Conservation (phyloP, 2,888 invertebrate species). For the Parochlus steinenii region DNA sequence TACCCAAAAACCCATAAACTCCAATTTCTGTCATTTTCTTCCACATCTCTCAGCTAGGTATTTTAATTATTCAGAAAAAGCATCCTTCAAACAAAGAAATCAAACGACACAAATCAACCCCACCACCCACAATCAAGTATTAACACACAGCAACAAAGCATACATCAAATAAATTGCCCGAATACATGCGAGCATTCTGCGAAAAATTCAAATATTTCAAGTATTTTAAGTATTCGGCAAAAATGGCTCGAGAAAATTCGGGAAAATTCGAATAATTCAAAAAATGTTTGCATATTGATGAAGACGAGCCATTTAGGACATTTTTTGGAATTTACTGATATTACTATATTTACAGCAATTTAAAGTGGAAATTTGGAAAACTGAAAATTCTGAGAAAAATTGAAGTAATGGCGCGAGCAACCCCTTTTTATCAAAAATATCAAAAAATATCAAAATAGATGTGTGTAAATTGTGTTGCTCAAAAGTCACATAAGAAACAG, state of each 20-base stretch:
- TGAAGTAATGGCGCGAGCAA: conserved; percentile 1
- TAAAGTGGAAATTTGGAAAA: not conserved
- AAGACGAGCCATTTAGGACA: too few species aligned
- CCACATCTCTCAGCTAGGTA: not conserved
- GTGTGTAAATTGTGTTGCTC: not conserved
- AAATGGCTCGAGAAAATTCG: too few species aligned
- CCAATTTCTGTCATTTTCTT: conserved; percentile 1
- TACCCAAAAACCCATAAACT: not conserved
- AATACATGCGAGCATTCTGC: too few species aligned
- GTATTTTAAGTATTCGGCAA: not conserved
- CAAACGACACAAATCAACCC: conserved; percentile 11
- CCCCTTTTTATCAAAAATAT: not conserved
- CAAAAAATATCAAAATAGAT: not conserved
- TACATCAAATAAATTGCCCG: conserved; percentile 1
- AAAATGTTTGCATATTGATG: conserved; percentile 10
- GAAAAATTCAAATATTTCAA: not conserved
- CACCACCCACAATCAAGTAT: not conserved
- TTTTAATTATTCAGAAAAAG: conserved; percentile 11
- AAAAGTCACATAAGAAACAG: not conserved
- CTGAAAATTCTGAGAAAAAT: not conserved
- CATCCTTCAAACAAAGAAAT: conserved; percentile 6
- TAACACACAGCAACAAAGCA: not conserved
- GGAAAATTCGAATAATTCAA: not conserved
- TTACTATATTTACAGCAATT: not conserved
- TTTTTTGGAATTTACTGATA: not conserved